phyloP scores from a whole-genome alignment of 2,797 vertebrate genomes.

The Tragelaphus oryx region DNA sequence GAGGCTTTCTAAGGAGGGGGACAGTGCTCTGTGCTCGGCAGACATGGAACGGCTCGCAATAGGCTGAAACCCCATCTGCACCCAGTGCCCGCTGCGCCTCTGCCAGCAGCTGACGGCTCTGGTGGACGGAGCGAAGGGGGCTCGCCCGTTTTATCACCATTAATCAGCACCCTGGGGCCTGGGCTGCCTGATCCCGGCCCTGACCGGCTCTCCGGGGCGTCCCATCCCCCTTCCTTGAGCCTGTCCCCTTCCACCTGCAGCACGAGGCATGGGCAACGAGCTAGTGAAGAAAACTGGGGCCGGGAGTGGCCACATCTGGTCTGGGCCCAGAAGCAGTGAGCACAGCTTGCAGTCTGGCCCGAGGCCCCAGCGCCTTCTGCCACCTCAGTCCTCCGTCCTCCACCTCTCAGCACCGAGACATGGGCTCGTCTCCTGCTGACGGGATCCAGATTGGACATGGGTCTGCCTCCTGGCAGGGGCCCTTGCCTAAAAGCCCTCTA shows the following conservation, averaged over 20 bases:
- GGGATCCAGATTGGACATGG: accelerated
- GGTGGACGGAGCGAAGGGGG: accelerated
- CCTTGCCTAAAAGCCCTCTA: not conserved
- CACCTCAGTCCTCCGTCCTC: not conserved
- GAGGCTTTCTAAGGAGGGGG: not conserved
- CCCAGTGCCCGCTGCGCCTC: not conserved
- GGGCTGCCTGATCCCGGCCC: not conserved
- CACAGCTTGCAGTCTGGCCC: not conserved
- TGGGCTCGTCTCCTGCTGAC: not conserved
- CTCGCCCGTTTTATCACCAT: not conserved
- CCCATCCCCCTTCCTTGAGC: not conserved
- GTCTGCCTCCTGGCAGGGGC: not conserved
- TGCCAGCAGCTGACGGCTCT: not conserved
- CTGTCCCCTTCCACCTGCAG: not conserved
- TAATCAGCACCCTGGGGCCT: not conserved
- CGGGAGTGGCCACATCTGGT: not conserved
- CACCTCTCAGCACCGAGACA: not conserved
- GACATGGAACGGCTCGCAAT: accelerated
- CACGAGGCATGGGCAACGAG: accelerated
- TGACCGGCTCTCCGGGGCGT: not conserved
- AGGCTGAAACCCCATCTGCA: not conserved
- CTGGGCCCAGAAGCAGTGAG: not conserved
- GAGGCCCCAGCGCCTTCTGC: not conserved
- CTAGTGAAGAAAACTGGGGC: not conserved
- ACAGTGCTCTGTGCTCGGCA: accelerated